Base-by-base conservation (phyloP, 1,140 invertebrate genomes). In the Carcinoscorpius rotundicauda region DNA sequence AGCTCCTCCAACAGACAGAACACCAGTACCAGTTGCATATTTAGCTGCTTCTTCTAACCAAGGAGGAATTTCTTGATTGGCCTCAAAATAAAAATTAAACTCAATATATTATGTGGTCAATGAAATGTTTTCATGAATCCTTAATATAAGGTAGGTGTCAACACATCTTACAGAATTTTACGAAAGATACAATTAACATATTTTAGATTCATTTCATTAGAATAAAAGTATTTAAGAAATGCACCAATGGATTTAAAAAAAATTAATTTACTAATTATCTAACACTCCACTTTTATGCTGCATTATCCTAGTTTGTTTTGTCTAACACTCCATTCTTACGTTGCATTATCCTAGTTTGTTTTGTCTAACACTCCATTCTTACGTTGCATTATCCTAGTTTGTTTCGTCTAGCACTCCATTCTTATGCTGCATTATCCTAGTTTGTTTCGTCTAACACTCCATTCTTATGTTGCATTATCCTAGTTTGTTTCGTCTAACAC, bases 31-130 rank as follows among this genome's bases (percentile, higher is more conserved):
- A 3, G 5, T 49, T 62, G 62, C 60, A 52, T 60, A 9, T 60
- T 64, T 52, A 52, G 66, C 66, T 62, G 62, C 66, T 61, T 67
- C 62, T 11, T 60, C 61, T 11, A 67, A 29, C 66, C 66, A 67
- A 29, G 61, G 59, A 29, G 66, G 67, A 59, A 70, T 48, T 11
- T 49, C 52, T 58, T 66, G 66, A 4, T 67, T 11, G 3, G 67
- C 66, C 66, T 67, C 5, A 29, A 66, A 60, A 48, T 4, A 64
- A 29, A 52, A 49, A 10, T 10, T 56, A 49, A 5, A 10, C 2
- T 49, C 51, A 61, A 50, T 50, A 50, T 2, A 8, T 50, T 9
- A 1, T 3, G 3, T 49, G 8, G 50, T 8, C 49, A 61, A 61
- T 8, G 8, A 8, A 9, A 6, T 51, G 51, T 50, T 9, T 61